phyloP scores from a whole-genome alignment of 2,797 vertebrate species.

The Molossus alvarezi region DNA sequence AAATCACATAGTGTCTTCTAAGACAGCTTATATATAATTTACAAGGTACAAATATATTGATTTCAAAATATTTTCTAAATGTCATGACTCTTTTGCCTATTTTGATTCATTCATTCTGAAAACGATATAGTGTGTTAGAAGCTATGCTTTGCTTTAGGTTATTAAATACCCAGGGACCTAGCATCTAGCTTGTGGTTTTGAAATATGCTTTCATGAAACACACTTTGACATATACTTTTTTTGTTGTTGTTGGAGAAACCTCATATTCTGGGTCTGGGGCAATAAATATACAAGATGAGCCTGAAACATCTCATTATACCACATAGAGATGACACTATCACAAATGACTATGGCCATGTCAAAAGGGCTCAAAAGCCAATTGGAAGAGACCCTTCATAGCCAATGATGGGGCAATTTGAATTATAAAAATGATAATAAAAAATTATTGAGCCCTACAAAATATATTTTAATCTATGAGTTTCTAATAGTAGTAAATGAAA shows the following conservation, averaged over 20 bases:
- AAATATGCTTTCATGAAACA: slow-evolving; percentile 9
- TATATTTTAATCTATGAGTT: not conserved
- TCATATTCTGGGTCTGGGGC: not conserved
- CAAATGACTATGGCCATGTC: not conserved
- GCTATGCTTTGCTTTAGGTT: not conserved
- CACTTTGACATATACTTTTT: not conserved
- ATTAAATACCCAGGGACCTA: not conserved
- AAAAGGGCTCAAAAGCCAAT: not conserved
- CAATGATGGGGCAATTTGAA: not conserved
- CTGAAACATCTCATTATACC: not conserved
- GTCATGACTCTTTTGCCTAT: not conserved
- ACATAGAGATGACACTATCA: not conserved
- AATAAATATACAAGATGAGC: not conserved
- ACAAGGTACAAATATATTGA: not conserved
- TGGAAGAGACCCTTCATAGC: not conserved
- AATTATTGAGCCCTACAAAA: not conserved
- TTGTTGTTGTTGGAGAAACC: not conserved
- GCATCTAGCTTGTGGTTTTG: not conserved
- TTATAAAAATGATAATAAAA: slow-evolving; percentile 8
- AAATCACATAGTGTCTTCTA: not conserved
- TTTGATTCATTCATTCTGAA: not conserved
- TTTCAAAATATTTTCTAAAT: slow-evolving; percentile 5
- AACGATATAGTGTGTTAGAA: not conserved
- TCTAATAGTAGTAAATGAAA: not conserved
- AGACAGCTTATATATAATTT: not conserved